Evolutionary conservation across 2,888 invertebrate genomes (phyloP).

Genomic region (Apodemia zela): DNA sequence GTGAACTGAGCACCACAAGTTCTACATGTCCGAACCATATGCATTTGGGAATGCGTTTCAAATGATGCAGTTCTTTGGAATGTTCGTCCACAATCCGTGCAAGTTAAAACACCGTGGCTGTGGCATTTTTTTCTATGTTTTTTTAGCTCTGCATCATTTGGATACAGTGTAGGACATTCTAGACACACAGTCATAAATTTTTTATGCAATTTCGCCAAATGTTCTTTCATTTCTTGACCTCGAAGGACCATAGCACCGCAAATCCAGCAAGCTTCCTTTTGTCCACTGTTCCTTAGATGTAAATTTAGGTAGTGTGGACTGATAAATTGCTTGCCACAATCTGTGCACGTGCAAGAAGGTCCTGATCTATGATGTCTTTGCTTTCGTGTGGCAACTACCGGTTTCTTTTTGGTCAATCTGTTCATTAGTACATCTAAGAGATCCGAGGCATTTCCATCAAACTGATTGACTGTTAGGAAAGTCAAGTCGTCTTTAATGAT

Average conservation of each 20-base stretch:
- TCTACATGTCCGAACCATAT: slow-evolving; percentile 60
- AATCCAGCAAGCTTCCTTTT: slow-evolving; percentile 56
- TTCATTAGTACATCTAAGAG: slow-evolving; percentile 46
- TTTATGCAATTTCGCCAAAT: slow-evolving; percentile 46
- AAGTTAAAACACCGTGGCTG: slow-evolving; percentile 46
- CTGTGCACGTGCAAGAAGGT: slow-evolving; percentile 49
- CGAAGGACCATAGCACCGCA: slow-evolving; percentile 51
- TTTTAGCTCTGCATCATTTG: slow-evolving; percentile 40
- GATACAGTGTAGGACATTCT: slow-evolving; percentile 53
- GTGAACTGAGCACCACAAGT: slow-evolving; percentile 59
- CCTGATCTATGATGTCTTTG: slow-evolving; percentile 41
- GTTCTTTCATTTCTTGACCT: slow-evolving; percentile 52
- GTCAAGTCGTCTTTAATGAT: slow-evolving; percentile 48
- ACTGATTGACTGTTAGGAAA: slow-evolving; percentile 49
- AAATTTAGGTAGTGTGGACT: slow-evolving; percentile 55
- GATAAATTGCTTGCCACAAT: slow-evolving; percentile 56
- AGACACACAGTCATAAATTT: slow-evolving; percentile 43
- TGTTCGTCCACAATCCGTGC: slow-evolving; percentile 56
- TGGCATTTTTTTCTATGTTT: slow-evolving; percentile 51
- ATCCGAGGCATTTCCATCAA: slow-evolving; percentile 43
- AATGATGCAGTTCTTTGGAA: slow-evolving; percentile 53
- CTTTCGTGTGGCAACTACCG: slow-evolving; percentile 31
- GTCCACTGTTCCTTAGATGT: slow-evolving; percentile 62
- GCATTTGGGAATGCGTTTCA: slow-evolving; percentile 62
- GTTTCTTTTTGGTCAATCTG: slow-evolving; percentile 36